Base-by-base conservation (phyloP, 2,888 invertebrate genomes). In the Drosophila melanocephala region DNA sequence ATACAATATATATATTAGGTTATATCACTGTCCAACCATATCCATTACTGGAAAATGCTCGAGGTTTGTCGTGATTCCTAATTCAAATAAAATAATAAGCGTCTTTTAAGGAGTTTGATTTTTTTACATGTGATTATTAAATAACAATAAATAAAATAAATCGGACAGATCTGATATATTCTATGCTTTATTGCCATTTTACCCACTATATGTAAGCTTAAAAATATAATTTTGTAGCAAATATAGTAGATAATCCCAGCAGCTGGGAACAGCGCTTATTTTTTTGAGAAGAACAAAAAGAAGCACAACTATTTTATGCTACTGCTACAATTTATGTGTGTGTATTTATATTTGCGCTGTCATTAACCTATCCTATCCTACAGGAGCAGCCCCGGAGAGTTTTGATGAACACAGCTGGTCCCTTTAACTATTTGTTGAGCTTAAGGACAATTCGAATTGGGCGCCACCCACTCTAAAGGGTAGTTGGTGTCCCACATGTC, bases 351-450 rank as follows among this genome's bases (percentile, higher is more conserved):
- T 75, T 51, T 75, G 62, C 55, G n/a, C 44, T 72, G 72, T 72
- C 65, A 72, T 79, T 81, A 79, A 77, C 68, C 72, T 60, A 65
- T 47, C 42, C 57, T 60, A 65, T 47, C 47, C 57, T 37, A 26
- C 42, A 53, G 65, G 35, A 58, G 37, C 50, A 56, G 37, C 35
- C 53, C 52, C 37, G 55, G 42, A 35, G 59, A 47, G 63, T 35
- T 60, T 32, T 55, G 53, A 59, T 71, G 60, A 44, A 37, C 66
- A 37, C 85, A 85, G 79, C 90, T 84, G 85, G 71, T 73, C 67
- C 67, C 74, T 62, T 70, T 28, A 63, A 82, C 90, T 85, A 81
- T 89, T 89, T 89, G 90, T 66, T 63, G 72, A 89, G 85, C 88
- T 87, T 79, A 84, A 78, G 69, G 84, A 81, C 84, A 68, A 72